These are phyloP conservation scores for Drosophila pseudotalamancana DNA, from an alignment of 2,888 invertebrate genomes.

Conservation along the genomic window DNA sequence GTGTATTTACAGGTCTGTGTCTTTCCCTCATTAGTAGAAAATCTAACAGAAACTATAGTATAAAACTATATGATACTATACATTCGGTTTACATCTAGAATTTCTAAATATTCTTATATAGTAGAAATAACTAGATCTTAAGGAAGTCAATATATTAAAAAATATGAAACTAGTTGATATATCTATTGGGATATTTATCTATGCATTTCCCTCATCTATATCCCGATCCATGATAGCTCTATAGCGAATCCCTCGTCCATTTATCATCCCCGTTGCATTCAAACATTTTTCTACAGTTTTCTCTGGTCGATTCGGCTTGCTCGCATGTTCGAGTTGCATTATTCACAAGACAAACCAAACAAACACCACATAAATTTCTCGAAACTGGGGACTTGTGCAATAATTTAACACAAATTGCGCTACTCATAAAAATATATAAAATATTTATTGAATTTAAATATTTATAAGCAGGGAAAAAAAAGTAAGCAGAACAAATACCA, in stretches of 20 bases:
- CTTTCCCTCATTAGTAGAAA: too few relatives aligned
- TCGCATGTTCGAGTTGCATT: constrained; percentile 59
- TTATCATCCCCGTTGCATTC: background rate
- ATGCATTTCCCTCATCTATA: constrained; percentile 2
- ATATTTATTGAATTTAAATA: constrained; percentile 75
- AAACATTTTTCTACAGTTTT: constrained; percentile 7
- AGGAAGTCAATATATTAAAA: too few relatives aligned
- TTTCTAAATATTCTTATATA: too few relatives aligned
- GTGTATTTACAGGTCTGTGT: too few relatives aligned
- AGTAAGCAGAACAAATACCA: constrained; percentile 34
- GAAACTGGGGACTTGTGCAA: constrained; percentile 49
- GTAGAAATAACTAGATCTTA: too few relatives aligned
- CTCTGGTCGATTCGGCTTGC: background rate
- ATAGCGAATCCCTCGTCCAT: background rate
- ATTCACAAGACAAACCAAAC: constrained; percentile 46
- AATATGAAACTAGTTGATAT: too few relatives aligned
- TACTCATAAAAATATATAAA: constrained; percentile 65
- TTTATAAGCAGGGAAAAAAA: constrained; percentile 20
- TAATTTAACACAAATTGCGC: constrained; percentile 64
- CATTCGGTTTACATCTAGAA: too few relatives aligned
- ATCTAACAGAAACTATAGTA: too few relatives aligned
- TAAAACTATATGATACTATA: too few relatives aligned
- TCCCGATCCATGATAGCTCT: constrained; percentile 5
- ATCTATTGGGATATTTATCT: too few relatives aligned
- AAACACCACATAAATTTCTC: constrained; percentile 52